Percentiles rank a stretch among this genome's conserved stretches.
Evolutionary conservation across 2,113 vertebrate genomes (phyloP).

Genomic region (Zosterops borbonicus): DNA sequence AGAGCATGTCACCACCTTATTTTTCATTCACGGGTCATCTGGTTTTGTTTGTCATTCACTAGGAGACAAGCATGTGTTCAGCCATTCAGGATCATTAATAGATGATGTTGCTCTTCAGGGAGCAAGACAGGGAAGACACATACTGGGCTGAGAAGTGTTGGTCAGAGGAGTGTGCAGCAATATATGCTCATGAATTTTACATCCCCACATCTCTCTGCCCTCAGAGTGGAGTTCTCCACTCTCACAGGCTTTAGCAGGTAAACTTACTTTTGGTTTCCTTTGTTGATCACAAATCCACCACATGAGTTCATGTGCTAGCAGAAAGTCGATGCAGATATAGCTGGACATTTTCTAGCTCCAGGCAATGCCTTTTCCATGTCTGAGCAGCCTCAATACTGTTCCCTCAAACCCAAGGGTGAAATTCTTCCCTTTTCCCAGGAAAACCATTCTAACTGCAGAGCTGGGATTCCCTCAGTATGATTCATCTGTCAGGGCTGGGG

Average conservation of each 20-base stretch:
- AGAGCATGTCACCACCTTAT: neutral
- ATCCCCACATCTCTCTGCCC: neutral
- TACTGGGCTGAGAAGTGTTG: neutral
- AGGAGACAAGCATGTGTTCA: neutral
- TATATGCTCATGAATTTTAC: neutral
- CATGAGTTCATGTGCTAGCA: neutral
- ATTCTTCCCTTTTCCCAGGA: neutral
- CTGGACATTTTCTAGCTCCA: neutral
- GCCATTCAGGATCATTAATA: neutral
- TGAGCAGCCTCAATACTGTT: neutral
- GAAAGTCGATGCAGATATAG: neutral
- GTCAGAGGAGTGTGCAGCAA: neutral
- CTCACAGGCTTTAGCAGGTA: neutral
- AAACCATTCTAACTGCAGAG: neutral
- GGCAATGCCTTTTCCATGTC: accelerated
- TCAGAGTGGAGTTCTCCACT: neutral
- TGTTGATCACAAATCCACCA: neutral
- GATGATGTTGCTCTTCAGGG: neutral
- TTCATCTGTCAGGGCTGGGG: neutral
- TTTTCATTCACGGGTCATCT: neutral
- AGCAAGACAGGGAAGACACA: neutral
- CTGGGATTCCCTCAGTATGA: neutral
- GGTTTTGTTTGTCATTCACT: neutral
- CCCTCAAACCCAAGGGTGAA: neutral
- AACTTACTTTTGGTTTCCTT: neutral